phyloP scores from a whole-genome alignment of 2,113 vertebrate species.

The Bos indicus region DNA sequence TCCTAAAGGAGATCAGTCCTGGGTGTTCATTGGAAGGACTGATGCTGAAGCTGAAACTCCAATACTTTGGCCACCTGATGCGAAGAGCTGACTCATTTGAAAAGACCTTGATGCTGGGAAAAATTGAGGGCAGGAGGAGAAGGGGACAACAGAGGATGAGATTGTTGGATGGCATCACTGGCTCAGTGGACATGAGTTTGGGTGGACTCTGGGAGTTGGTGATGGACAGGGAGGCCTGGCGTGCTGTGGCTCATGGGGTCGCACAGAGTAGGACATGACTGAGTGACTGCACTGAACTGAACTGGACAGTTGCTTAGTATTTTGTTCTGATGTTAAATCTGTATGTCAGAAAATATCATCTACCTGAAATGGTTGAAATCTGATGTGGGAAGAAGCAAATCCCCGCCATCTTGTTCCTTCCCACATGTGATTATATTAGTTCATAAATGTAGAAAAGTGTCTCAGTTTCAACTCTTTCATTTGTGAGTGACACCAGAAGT shows the following conservation, averaged over 20 bases:
- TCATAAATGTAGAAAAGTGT: not conserved
- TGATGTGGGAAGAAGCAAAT: not conserved
- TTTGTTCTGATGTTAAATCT: not conserved
- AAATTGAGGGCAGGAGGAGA: not conserved
- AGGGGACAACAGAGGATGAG: not conserved
- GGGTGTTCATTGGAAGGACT: not conserved
- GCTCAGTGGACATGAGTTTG: not conserved
- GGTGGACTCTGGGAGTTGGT: not conserved
- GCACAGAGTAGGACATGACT: not conserved
- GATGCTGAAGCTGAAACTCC: not conserved
- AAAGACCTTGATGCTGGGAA: not conserved
- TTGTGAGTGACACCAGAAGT: conserved; percentile 72
- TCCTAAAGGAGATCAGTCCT: not conserved
- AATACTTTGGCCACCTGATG: not conserved
- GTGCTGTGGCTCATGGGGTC: not conserved
- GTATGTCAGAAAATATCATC: not conserved
- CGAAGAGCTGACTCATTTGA: not conserved
- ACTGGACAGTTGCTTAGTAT: not conserved
- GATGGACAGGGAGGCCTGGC: not conserved
- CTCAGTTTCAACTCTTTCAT: conserved; percentile 62
- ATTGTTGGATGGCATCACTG: not conserved
- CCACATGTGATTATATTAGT: not conserved
- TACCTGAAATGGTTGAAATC: not conserved
- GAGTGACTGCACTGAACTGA: not conserved
- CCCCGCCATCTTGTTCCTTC: not conserved